phyloP scores from a whole-genome alignment of 2,797 vertebrate species.

The Pelobates cultripes region DNA sequence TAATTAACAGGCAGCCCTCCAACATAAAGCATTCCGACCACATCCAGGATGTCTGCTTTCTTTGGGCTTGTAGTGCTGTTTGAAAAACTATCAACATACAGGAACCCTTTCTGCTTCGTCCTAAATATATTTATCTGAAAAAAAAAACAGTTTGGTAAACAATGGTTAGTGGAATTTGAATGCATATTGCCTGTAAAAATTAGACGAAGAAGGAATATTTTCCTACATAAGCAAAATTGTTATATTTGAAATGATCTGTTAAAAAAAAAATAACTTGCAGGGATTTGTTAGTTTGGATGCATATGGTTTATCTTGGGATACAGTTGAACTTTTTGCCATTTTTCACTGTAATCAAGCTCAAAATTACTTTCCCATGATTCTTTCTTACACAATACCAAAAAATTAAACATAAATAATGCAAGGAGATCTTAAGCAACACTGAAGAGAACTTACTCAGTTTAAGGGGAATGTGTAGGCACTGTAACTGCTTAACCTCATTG shows the following conservation, averaged over 20 bases:
- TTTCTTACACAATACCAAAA: too few relatives aligned
- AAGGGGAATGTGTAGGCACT: too few relatives aligned
- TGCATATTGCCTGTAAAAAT: not conserved
- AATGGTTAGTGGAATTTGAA: not conserved
- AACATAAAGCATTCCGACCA: slow-evolving; percentile 89
- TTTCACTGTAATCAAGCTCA: too few relatives aligned
- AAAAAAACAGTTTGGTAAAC: slow-evolving; percentile 19
- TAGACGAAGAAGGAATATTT: not conserved
- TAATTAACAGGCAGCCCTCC: slow-evolving; percentile 93
- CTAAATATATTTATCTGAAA: slow-evolving; percentile 84
- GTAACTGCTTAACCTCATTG: too few relatives aligned
- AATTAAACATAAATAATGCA: too few relatives aligned
- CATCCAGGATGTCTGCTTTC: slow-evolving; percentile 91
- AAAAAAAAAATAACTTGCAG: not conserved
- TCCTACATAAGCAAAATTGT: not conserved
- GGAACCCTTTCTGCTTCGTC: slow-evolving; percentile 81
- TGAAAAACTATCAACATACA: slow-evolving; percentile 77
- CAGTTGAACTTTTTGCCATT: too few relatives aligned
- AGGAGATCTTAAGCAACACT: too few relatives aligned
- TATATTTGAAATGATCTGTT: not conserved
- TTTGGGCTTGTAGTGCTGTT: slow-evolving; percentile 88
- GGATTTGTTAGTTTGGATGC: not conserved
- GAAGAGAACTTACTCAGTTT: too few relatives aligned
- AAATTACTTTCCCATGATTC: too few relatives aligned
- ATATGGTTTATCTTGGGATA: not conserved